Base-by-base conservation (phyloP, 2,888 invertebrate genomes). In the Melinaea marsaeus region DNA sequence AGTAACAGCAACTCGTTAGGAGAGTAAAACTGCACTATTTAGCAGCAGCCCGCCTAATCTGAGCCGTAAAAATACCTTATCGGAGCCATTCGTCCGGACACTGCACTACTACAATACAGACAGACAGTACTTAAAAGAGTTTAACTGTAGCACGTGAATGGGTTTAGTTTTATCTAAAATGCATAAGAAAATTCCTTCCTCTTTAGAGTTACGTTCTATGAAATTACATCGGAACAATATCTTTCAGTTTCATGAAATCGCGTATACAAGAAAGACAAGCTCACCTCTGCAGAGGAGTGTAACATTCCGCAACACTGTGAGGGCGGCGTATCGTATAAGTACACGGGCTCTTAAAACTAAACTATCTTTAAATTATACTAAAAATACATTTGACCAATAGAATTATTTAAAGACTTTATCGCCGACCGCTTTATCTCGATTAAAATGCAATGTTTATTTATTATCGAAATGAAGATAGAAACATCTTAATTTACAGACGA, bases 51-150 rank as follows among this genome's bases (percentile, higher is more conserved):
- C 34, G 9, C 55, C 33, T 63, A 57, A 59, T 55, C 62, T 61
- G 60, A 56, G 62, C 55, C 67, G 65, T 69, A 67, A 67, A 67
- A 69, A 65, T 65, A 65, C 60, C 63, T 62, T 68, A 68, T 66
- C 68, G 59, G 56, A 47, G 60, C 64, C 58, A 68, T 69, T 63
- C 66, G 66, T 68, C 68, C 59, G 61, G 58, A 51, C 55, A 56
- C 59, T 58, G 47, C 45, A 45, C 22, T 22, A 22, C 22, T 22
- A 22, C 22, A 22, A 22, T 22, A 22, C 22, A 63, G 61, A 69
- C 60, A 66, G 58, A 55, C 58, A n/a, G 60, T 45, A 22, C 47
- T 13, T 46, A 46, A 61, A 60, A 35, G 11, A 48, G 37, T 51
- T 42, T 7, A 13, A 11, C 37, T 3, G 35, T 4, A 13, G 32